Percentiles rank a stretch among this genome's conserved stretches.
These are phyloP conservation scores for Mythimna ferrago DNA, from an alignment of 2,888 invertebrate genomes.

Conservation along the genomic window DNA sequence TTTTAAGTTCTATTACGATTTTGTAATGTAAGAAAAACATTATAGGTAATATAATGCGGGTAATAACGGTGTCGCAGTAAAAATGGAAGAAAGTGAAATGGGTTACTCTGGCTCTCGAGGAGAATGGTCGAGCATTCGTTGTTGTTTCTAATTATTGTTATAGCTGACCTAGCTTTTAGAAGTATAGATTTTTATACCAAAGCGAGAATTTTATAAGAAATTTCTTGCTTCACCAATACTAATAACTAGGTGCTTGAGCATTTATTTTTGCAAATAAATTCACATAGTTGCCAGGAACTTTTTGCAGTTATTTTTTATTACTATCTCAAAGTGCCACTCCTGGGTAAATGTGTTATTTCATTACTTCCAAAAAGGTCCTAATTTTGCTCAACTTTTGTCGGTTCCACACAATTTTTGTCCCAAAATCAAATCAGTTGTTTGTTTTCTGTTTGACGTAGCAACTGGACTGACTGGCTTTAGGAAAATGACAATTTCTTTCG, in stretches of 20 bases:
- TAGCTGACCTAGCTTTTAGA: slow-evolving; percentile 30
- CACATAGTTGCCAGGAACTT: neutral
- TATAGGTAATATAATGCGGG: slow-evolving; percentile 21
- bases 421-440: too few species aligned
- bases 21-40: slow-evolving; percentile 44
- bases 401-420: too few species aligned
- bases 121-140: slow-evolving; percentile 50
- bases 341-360: neutral
- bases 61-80: slow-evolving; percentile 20
- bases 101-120: slow-evolving; percentile 11
- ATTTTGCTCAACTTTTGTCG: neutral
- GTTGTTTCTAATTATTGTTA: slow-evolving; percentile 54
- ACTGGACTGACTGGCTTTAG: too few species aligned
- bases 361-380: neutral
- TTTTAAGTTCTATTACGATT: slow-evolving; percentile 36
- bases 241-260: neutral
- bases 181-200: slow-evolving; percentile 34
- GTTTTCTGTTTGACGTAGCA: too few species aligned
- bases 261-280: neutral
- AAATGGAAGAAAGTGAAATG: slow-evolving; percentile 40
- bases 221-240: slow-evolving; percentile 4
- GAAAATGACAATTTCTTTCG: too few species aligned
- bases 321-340: neutral
- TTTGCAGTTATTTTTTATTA: slow-evolving; percentile 1
- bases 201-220: slow-evolving; percentile 12